Percentiles rank a stretch among this genome's conserved stretches.
Evolutionary conservation across 2,797 vertebrate genomes (phyloP).

Genomic region (Tachyglossus aculeatus): DNA sequence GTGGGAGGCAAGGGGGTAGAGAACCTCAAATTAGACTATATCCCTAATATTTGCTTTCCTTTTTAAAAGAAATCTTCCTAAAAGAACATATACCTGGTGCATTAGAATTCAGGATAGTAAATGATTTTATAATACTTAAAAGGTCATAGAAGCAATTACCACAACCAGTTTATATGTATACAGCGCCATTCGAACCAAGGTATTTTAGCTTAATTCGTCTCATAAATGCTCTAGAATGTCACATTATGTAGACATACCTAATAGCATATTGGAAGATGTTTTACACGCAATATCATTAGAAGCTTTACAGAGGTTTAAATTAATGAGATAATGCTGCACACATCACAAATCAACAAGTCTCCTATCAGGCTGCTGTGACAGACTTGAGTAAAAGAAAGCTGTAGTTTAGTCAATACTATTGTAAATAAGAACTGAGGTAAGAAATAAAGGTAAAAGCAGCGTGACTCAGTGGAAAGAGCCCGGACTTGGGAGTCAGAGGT

Average conservation of each 20-base stretch:
- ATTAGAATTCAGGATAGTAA: constrained; percentile 3
- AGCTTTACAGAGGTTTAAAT: constrained; percentile 1
- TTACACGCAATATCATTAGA: constrained; percentile 7
- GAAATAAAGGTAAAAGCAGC: constrained; percentile 13
- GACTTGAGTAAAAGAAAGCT: constrained; percentile 23
- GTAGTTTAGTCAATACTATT: constrained; percentile 17
- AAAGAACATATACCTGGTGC: neutral
- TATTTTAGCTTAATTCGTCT: constrained; percentile 5
- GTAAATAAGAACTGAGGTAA: constrained; percentile 35
- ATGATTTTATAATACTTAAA: neutral
- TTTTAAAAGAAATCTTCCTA: neutral
- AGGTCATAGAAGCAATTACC: neutral
- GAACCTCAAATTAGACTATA: neutral
- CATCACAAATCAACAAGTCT: neutral
- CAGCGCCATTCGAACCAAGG: neutral
- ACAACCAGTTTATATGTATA: neutral
- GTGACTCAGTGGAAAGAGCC: neutral
- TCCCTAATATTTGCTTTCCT: neutral
- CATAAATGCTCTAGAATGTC: neutral
- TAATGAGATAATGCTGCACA: neutral
- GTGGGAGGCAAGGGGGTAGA: neutral
- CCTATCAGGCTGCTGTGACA: constrained; percentile 1
- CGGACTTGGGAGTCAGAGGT: constrained; percentile 14
- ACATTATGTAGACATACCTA: too few species aligned
- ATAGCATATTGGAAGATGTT: neutral